phyloP scores from a whole-genome alignment of 2,113 vertebrate species.

The Fukomys damarensis region DNA sequence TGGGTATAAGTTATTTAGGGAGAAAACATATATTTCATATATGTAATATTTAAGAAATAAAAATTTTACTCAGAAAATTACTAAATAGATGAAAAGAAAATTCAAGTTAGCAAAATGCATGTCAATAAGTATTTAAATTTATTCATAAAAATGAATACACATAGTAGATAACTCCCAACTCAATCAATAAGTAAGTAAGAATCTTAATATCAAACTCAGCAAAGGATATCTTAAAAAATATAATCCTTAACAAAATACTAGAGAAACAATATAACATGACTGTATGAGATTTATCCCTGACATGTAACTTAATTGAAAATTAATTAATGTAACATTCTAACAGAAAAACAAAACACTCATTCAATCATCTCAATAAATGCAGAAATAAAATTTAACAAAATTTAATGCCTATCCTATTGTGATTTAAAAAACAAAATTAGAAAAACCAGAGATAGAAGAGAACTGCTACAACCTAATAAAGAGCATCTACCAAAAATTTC shows the following conservation, averaged over 20 bases:
- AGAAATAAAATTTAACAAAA: neutral
- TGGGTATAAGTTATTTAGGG: neutral
- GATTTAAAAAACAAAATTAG: neutral
- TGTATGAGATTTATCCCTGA: neutral
- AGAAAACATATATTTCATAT: neutral
- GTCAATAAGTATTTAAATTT: slow-evolving; percentile 15
- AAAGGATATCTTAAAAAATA: neutral
- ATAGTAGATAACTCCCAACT: neutral
- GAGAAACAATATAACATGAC: neutral
- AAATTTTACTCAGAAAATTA: slow-evolving; percentile 28
- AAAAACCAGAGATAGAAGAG: neutral
- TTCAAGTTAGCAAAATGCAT: neutral
- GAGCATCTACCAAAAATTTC: neutral
- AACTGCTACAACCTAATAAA: neutral
- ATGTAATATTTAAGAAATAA: neutral
- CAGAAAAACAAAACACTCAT: neutral
- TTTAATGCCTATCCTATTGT: neutral
- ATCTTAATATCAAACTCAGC: neutral
- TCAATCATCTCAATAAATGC: neutral
- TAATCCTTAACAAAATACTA: neutral
- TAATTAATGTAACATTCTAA: neutral
- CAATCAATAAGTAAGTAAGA: neutral
- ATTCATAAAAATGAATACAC: slow-evolving; percentile 1
- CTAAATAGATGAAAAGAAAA: neutral
- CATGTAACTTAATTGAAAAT: slow-evolving; percentile 30